Conservation (phyloP, 2,113 vertebrate genomes). For the Herpetotheres cachinnans region DNA sequence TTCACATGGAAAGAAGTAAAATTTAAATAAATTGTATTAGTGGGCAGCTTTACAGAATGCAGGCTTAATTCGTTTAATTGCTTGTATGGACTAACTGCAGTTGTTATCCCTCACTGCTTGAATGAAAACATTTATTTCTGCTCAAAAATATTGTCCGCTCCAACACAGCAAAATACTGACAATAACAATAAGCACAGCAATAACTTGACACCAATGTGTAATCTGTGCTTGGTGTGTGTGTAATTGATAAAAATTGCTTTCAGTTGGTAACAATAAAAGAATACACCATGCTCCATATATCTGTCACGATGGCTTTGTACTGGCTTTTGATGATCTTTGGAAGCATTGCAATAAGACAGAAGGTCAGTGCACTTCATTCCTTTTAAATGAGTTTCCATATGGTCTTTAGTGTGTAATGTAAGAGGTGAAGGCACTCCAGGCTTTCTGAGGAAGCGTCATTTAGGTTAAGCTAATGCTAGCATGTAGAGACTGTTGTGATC, state of each 20-base stretch:
- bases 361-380: slow-evolving; percentile 34
- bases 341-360: slow-evolving; percentile 16
- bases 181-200: not conserved
- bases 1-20: not conserved
- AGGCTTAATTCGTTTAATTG: not conserved
- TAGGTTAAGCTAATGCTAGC: not conserved
- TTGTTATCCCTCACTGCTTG: slow-evolving; percentile 6
- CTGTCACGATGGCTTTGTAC: not conserved
- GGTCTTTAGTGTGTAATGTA: slow-evolving; percentile 7
- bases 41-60: not conserved
- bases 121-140: slow-evolving; percentile 7
- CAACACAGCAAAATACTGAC: not conserved
- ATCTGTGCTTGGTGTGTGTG: not conserved
- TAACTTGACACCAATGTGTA: not conserved
- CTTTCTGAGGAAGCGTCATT: not conserved
- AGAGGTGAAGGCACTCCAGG: not conserved
- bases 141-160: not conserved
- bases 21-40: slow-evolving; percentile 20
- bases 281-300: slow-evolving; percentile 14
- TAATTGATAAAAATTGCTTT: slow-evolving; percentile 53
- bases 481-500: not conserved
- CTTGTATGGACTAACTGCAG: not conserved
- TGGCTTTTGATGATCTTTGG: slow-evolving; percentile 6
- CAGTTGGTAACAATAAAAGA: slow-evolving; percentile 27
- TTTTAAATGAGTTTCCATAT: slow-evolving; percentile 50